Evolutionary conservation across 2,797 vertebrate species (phyloP).

Genomic region (Valencia hispanica): DNA sequence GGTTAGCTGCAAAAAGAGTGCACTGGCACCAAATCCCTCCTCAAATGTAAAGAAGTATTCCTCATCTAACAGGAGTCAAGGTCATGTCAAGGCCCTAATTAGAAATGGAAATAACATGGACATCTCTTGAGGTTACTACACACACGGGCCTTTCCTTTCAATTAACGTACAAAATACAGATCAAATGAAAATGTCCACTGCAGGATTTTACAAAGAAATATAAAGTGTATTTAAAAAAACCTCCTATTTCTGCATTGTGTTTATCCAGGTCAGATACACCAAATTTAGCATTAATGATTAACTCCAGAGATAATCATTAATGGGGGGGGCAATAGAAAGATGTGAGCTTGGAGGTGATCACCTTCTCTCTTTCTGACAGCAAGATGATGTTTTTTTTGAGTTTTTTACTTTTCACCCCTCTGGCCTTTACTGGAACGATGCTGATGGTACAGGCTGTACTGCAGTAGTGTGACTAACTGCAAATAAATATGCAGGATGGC

Average conservation of each 20-base stretch:
- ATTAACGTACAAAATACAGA: not conserved
- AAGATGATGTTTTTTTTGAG: not conserved
- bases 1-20: not conserved
- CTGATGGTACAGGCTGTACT: not conserved
- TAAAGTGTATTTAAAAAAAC: too few relatives aligned
- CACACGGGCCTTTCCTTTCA: not conserved
- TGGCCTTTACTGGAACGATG: not conserved
- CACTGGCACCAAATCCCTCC: not conserved
- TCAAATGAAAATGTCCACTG: not conserved
- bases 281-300: not conserved
- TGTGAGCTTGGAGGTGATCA: not conserved
- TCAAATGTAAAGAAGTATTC: not conserved
- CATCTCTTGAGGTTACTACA: not conserved
- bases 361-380: not conserved
- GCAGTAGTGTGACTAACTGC: not conserved
- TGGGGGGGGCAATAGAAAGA: too few relatives aligned
- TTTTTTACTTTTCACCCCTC: not conserved
- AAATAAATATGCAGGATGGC: not conserved
- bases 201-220: not conserved
- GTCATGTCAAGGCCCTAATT: not conserved
- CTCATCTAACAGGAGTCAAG: not conserved
- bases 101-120: not conserved
- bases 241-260: not conserved
- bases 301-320: not conserved
- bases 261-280: not conserved